Percentiles rank a stretch among this genome's conserved stretches.
Conservation (phyloP, 1,140 invertebrate species). For the fruit fly (Drosophila melanogaster) region Release_6_plus_ISO1_MT NT_033779.5:19272001-19272500, state of each 20-base stretch:
- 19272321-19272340: constrained; percentile 29
- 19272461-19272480: too few species aligned
- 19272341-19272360: constrained; percentile 29
- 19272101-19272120: constrained; percentile 28
- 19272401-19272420: too few species aligned
- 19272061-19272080: constrained; percentile 66
- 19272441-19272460: too few species aligned
- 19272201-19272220: constrained; percentile 42
- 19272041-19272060: constrained; percentile 82
- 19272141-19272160: constrained; percentile 51
- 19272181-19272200: constrained; percentile 82
- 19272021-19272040: constrained; percentile 80
- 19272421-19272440: too few species aligned
- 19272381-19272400: neutral
- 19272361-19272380: constrained; percentile 7
- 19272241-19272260: constrained; percentile 7
- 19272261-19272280: constrained; percentile 8
- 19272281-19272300: constrained; percentile 53
- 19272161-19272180: constrained; percentile 69
- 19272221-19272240: neutral
- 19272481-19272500: too few species aligned
- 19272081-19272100: constrained; percentile 40
- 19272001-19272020: constrained; percentile 61
- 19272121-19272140: constrained; percentile 54
- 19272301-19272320: constrained; percentile 35